Base-by-base conservation (phyloP, 2,888 invertebrate species). In the Trichopria drosophilae region DNA sequence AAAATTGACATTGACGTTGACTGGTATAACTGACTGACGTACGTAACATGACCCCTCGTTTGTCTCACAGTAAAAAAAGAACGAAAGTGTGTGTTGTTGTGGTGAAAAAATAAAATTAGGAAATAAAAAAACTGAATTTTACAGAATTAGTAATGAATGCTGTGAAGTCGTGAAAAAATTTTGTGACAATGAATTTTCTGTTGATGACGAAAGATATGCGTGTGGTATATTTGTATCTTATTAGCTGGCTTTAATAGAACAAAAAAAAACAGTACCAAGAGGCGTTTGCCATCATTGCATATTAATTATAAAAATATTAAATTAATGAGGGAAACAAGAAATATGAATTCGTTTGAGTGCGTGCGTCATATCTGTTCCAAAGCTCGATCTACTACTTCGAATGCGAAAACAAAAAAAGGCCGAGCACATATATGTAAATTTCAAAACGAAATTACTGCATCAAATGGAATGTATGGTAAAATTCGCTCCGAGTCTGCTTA, bases 301-400 rank as follows among this genome's bases (percentile, higher is more conserved):
- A 28, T 28, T 28, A 28, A 28, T 6, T 28, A 28, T 28, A 28
- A 28, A 28, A 28, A n/a, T n/a, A n/a, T n/a, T n/a, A n/a, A n/a
- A n/a, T n/a, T n/a, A n/a, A n/a, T n/a, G n/a, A n/a, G n/a, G 28
- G 28, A 28, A 28, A 28, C 28, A 28, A 28, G 28, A 28, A 28
- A 28, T 28, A 6, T 28, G 6, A 28, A 28, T 28, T 28, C 6
- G 6, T 28, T n/a, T 6, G 28, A 28, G 28, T 28, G 28, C 28
- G 28, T 28, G 3, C 13, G 28, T 28, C 13, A 28, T 6, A 28
- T 28, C 13, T 28, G 28, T 28, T 28, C 6, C n/a, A n/a, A n/a
- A n/a, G n/a, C n/a, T n/a, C n/a, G n/a, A n/a, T n/a, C n/a, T n/a
- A n/a, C n/a, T n/a, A 28, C 3, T 28, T 28, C 6, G n/a, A 28